phyloP scores from a whole-genome alignment of 2,888 invertebrate genomes.

The Lepetodrilus schrolli region DNA sequence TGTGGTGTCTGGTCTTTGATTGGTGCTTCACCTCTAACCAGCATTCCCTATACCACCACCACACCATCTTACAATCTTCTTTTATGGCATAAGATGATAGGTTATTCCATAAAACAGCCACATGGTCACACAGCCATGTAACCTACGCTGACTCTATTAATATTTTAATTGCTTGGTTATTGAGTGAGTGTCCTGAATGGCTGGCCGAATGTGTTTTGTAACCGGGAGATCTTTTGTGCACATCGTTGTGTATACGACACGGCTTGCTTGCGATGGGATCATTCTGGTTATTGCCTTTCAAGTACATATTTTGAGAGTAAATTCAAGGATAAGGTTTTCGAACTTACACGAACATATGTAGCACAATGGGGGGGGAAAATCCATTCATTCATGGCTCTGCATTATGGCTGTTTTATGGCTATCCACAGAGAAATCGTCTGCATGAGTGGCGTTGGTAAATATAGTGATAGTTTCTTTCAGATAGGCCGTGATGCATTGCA shows the following conservation, averaged over 20 bases:
- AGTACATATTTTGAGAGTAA: not conserved
- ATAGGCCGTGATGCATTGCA: not conserved
- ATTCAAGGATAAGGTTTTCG: too few relatives aligned
- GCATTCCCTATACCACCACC: not conserved
- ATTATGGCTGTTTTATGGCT: not conserved
- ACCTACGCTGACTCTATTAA: not conserved
- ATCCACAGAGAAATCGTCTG: not conserved
- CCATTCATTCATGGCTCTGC: not conserved
- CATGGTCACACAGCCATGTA: not conserved
- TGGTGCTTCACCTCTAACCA: too few relatives aligned
- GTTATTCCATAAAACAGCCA: not conserved
- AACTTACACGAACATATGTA: not conserved
- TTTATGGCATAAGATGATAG: not conserved
- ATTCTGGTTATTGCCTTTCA: not conserved
- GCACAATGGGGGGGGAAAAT: not conserved
- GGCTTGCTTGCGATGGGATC: not conserved
- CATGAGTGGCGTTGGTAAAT: not conserved
- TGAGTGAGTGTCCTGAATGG: not conserved
- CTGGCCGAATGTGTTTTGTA: not conserved
- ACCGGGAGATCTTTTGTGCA: constrained; percentile 50
- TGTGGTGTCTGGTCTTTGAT: too few relatives aligned
- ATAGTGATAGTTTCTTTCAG: not conserved
- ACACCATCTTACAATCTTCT: not conserved
- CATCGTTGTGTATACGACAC: too few relatives aligned
- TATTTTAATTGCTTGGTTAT: constrained; percentile 18